Evolutionary conservation across 2,797 vertebrate species (phyloP).

Genomic region (Eidolon dupreanum): DNA sequence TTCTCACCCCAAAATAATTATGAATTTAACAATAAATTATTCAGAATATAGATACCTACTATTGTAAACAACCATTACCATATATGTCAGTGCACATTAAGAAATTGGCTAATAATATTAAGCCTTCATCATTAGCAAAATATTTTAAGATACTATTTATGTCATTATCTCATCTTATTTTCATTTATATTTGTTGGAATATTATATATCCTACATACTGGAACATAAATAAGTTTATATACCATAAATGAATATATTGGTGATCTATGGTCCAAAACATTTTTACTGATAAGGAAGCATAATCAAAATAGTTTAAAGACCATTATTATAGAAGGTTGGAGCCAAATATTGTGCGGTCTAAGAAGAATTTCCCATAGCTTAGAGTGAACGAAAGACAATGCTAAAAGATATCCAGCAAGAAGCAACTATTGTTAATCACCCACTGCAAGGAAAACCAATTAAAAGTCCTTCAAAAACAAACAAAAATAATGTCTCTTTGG

Average conservation of each 20-base stretch:
- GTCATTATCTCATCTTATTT: not conserved
- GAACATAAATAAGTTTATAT: not conserved
- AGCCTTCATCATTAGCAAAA: not conserved
- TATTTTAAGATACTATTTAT: not conserved
- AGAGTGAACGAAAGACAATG: not conserved
- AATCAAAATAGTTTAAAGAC: constrained; percentile 14
- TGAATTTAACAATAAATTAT: not conserved
- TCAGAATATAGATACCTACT: not conserved
- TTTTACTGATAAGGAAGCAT: not conserved
- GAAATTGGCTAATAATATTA: not conserved
- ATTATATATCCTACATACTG: not conserved
- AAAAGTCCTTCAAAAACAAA: constrained; percentile 1
- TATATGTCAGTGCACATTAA: not conserved
- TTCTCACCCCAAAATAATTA: not conserved
- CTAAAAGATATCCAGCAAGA: not conserved
- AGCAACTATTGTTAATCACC: not conserved
- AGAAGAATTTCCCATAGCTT: not conserved
- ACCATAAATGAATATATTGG: not conserved
- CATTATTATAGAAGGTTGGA: not conserved
- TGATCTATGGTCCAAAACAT: not conserved
- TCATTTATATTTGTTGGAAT: not conserved
- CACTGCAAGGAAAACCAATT: not conserved
- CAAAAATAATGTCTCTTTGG: not conserved
- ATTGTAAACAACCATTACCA: not conserved
- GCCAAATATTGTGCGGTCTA: not conserved